Percentiles rank a stretch among this genome's conserved stretches.
Evolutionary conservation across 2,888 invertebrate species (phyloP).

Genomic region (Xestia rhomboidea): DNA sequence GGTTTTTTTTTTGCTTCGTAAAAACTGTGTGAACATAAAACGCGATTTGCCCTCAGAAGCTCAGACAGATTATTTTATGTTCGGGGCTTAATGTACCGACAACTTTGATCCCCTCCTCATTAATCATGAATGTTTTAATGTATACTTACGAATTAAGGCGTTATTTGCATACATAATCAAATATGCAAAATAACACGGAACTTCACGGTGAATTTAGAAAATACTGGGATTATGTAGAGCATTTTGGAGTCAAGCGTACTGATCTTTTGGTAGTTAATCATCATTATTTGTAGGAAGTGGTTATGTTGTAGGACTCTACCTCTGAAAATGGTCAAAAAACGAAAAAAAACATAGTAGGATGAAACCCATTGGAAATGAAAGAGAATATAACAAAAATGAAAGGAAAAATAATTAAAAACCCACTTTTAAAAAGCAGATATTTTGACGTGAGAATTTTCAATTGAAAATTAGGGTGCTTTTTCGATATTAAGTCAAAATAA

Average conservation of each 20-base stretch:
- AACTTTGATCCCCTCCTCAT: conserved; percentile 52
- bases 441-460: no score
- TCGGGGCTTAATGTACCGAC: conserved; percentile 20
- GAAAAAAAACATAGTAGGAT: no score
- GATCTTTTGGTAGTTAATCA: not conserved
- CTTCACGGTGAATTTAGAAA: conserved; percentile 5
- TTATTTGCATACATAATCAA: conserved; percentile 35
- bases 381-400: no score
- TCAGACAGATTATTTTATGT: conserved; percentile 25
- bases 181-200: conserved; percentile 14
- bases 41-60: conserved; percentile 2
- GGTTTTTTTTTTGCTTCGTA: not conserved
- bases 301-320: not conserved
- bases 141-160: conserved; percentile 29
- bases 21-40: conserved; percentile 1
- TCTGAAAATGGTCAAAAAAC: no score
- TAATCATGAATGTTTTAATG: conserved; percentile 57
- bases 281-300: not conserved
- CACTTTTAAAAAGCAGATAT: no score
- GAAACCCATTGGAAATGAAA: no score
- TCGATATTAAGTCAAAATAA: no score
- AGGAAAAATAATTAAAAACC: no score
- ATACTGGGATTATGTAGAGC: not conserved
- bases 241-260: not conserved
- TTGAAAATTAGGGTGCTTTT: no score